These are phyloP conservation scores for Caenorhabditis japonica DNA, from an alignment of 2,888 invertebrate genomes.

Conservation along the genomic window DNA sequence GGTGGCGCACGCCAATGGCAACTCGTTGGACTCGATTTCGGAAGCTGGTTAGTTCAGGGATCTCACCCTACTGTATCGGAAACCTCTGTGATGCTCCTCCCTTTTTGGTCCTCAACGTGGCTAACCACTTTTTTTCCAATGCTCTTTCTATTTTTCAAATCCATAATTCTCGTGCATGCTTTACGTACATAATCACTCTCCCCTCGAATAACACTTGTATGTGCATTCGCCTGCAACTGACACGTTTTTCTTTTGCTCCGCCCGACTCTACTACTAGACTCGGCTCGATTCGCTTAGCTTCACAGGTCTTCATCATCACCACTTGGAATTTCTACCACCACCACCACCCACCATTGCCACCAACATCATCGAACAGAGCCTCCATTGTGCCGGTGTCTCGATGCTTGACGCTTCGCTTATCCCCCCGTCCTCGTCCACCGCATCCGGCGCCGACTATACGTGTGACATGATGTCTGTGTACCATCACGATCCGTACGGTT, in stretches of 20 bases:
- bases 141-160: neutral
- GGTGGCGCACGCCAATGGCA: conserved; percentile 38
- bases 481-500: conserved; percentile 26
- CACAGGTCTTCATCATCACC: conserved; percentile 46
- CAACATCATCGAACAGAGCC: conserved; percentile 49
- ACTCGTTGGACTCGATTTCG: conserved; percentile 68
- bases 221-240: conserved; percentile 55
- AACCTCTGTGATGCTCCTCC: conserved; percentile 46
- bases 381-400: conserved; percentile 52
- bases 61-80: conserved; percentile 32
- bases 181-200: conserved; percentile 3
- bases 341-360: too few species aligned
- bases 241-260: conserved; percentile 14
- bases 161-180: too few species aligned
- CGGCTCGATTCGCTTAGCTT: conserved; percentile 18
- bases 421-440: conserved; percentile 40
- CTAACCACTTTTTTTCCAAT: conserved; percentile 1
- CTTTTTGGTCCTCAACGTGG: conserved; percentile 2
- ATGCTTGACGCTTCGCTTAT: conserved; percentile 46
- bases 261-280: conserved; percentile 16
- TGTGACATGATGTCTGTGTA: conserved; percentile 34
- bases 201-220: conserved; percentile 49
- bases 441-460: conserved; percentile 30
- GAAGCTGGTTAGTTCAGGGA: conserved; percentile 67
- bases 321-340: conserved; percentile 16